Evolutionary conservation across 2,888 invertebrate genomes (phyloP).

Genomic region (Drosophila paranaensis): DNA sequence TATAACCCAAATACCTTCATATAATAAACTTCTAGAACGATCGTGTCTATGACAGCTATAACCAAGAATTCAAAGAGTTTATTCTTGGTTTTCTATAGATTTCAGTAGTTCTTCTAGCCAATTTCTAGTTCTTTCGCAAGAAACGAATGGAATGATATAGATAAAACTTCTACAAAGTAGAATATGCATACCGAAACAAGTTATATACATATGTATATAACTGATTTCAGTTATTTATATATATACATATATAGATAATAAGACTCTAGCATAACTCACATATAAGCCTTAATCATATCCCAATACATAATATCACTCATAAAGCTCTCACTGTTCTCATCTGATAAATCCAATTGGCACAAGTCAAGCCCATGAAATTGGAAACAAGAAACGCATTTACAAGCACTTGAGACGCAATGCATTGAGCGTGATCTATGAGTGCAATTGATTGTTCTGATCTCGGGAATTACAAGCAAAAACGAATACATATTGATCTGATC

Average conservation of each 20-base stretch:
- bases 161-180: too few relatives aligned
- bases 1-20: too few relatives aligned
- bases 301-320: not conserved
- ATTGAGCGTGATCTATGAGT: conserved; percentile 21
- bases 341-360: conserved; percentile 23
- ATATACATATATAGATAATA: not conserved
- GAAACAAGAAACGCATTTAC: conserved; percentile 4
- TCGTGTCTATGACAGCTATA: too few relatives aligned
- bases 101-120: too few relatives aligned
- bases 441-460: conserved; percentile 18
- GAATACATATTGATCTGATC: not conserved
- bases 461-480: not conserved
- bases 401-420: not conserved
- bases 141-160: too few relatives aligned
- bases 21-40: too few relatives aligned
- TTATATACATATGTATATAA: not conserved
- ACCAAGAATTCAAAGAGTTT: too few relatives aligned
- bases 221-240: too few relatives aligned
- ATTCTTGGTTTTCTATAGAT: too few relatives aligned
- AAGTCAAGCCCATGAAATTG: not conserved
- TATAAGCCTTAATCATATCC: not conserved
- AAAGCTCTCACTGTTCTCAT: not conserved
- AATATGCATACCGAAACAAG: too few relatives aligned
- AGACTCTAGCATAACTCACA: not conserved
- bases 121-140: too few relatives aligned